Percentiles rank a stretch among this genome's conserved stretches.
Evolutionary conservation across 2,797 vertebrate genomes (phyloP).

Genomic region (Centroberyx gerrardi): DNA sequence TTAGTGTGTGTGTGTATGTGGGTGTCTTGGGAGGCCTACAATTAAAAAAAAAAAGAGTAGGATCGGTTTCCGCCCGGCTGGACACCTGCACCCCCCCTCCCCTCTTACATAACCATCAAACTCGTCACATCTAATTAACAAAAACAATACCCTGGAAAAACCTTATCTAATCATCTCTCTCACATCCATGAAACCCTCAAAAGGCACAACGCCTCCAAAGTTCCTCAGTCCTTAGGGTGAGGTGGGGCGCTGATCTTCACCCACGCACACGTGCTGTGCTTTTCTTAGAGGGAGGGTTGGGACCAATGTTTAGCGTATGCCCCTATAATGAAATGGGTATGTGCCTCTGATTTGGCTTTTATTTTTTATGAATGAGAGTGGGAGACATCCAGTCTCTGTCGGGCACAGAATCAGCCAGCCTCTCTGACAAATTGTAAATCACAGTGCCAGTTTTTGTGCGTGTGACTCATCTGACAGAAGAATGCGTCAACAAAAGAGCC

Average conservation of each 20-base stretch:
- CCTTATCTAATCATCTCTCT: too few species aligned
- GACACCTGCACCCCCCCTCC: too few species aligned
- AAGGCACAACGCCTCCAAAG: constrained; percentile 17
- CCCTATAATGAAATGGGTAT: constrained; percentile 58
- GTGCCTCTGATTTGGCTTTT: constrained; percentile 56
- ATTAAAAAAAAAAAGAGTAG: too few species aligned
- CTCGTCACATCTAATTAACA: too few species aligned
- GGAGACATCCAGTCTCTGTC: constrained; percentile 62
- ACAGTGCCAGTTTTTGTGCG: constrained; percentile 70
- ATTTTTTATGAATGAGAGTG: constrained; percentile 80
- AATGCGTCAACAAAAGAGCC: constrained; percentile 58
- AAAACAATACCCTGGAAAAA: too few species aligned
- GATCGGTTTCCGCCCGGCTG: too few species aligned
- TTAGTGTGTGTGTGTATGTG: too few species aligned
- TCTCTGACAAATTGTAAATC: constrained; percentile 75
- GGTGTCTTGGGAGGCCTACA: too few species aligned
- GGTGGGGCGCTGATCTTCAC: constrained; percentile 25
- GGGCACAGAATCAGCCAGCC: constrained; percentile 72
- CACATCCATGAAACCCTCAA: constrained; percentile 3
- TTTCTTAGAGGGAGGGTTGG: constrained; percentile 18
- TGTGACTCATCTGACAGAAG: constrained; percentile 80
- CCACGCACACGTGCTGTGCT: constrained; percentile 45
- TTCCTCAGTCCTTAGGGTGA: constrained; percentile 29
- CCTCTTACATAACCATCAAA: too few species aligned
- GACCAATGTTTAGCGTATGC: constrained; percentile 51